A percentile compares a stretch with the other conserved stretches of the same genome.
phyloP scores from a whole-genome alignment of 2,888 invertebrate genomes.

The Chloroclystis v-ata region DNA sequence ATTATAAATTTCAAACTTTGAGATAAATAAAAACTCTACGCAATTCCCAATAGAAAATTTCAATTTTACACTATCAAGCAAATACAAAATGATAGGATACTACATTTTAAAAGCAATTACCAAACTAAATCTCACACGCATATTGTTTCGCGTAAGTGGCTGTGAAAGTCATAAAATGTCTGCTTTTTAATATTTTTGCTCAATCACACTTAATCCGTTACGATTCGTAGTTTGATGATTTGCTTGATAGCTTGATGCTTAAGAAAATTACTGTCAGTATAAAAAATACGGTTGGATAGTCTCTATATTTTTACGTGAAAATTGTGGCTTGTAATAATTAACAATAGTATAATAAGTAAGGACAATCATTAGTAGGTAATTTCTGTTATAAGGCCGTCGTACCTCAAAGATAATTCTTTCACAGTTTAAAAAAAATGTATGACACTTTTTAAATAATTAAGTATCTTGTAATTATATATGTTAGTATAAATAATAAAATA shows the following conservation, averaged over 20 bases:
- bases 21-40: too few relatives aligned
- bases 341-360: too few relatives aligned
- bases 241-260: neutral
- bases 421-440: too few relatives aligned
- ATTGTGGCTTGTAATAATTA: too few relatives aligned
- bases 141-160: slow-evolving; percentile 3
- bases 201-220: slow-evolving; percentile 4
- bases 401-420: too few relatives aligned
- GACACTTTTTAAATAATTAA: too few relatives aligned
- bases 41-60: too few relatives aligned
- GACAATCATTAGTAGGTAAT: too few relatives aligned
- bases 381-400: too few relatives aligned
- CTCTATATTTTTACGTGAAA: neutral
- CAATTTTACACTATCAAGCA: neutral
- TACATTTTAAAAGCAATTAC: slow-evolving; percentile 3
- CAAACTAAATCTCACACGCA: slow-evolving; percentile 1
- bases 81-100: neutral
- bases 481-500: too few relatives aligned
- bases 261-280: neutral
- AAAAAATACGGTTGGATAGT: neutral
- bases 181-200: slow-evolving; percentile 7
- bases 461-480: too few relatives aligned
- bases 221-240: neutral
- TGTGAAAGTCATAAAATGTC: slow-evolving; percentile 4
- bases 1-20: too few relatives aligned